phyloP scores from a whole-genome alignment of 2,113 vertebrate species.

The Tricholaema leucomelas region DNA sequence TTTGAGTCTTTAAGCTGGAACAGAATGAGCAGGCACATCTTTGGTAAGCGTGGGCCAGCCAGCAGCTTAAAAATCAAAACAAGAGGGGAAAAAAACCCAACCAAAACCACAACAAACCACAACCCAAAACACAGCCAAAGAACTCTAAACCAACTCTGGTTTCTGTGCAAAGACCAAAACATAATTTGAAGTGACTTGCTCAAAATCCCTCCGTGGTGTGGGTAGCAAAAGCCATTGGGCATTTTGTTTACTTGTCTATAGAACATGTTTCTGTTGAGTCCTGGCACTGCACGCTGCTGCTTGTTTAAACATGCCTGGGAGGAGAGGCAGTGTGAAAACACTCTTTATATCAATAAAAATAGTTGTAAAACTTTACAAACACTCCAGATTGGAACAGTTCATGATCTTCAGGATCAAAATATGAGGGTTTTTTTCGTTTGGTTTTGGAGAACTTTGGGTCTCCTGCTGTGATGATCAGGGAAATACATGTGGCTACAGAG shows the following conservation, averaged over 20 bases:
- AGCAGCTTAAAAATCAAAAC: constrained; percentile 24
- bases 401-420: neutral
- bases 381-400: neutral
- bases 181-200: constrained; percentile 44
- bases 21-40: constrained; percentile 25
- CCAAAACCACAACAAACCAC: neutral
- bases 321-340: constrained; percentile 41
- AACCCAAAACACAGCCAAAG: neutral
- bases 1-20: constrained; percentile 8
- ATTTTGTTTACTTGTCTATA: constrained; percentile 57
- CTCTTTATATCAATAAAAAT: constrained; percentile 29
- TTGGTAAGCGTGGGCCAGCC: neutral
- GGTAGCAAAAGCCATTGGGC: constrained; percentile 1
- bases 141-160: constrained; percentile 23
- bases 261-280: constrained; percentile 1
- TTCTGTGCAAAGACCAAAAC: neutral
- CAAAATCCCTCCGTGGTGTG: neutral
- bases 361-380: constrained; percentile 15
- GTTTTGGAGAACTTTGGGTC: neutral
- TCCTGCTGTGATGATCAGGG: neutral
- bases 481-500: neutral
- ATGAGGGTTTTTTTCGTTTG: neutral
- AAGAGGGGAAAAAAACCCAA: neutral
- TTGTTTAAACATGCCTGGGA: constrained; percentile 52
- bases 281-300: neutral